Percentiles rank a stretch among this genome's conserved stretches.
Conservation (phyloP, 2,797 vertebrate species). For the Tachyglossus aculeatus region DNA sequence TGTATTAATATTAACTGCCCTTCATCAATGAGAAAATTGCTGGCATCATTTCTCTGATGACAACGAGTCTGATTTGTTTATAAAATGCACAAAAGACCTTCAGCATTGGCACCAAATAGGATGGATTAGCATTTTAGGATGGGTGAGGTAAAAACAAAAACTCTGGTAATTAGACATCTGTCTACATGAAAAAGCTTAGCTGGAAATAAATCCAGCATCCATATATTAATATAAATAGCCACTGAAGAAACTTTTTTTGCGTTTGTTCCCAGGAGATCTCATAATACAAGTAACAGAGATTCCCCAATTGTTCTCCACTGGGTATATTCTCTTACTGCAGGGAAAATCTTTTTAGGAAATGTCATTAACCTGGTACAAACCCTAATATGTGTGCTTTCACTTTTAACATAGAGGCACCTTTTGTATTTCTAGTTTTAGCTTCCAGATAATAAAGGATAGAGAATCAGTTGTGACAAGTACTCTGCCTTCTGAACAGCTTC, state of each 20-base stretch:
- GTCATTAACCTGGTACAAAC: neutral
- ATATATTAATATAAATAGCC: constrained; percentile 57
- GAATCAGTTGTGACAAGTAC: no score
- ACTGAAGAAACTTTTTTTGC: constrained; percentile 51
- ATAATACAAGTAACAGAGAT: constrained; percentile 43
- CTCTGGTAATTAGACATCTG: constrained; percentile 45
- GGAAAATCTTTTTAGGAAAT: constrained; percentile 32
- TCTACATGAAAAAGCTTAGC: constrained; percentile 31
- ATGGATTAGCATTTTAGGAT: constrained; percentile 51
- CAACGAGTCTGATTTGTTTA: constrained; percentile 50
- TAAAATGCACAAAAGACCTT: constrained; percentile 53
- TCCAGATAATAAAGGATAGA: no score
- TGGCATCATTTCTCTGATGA: constrained; percentile 36
- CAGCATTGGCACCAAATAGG: constrained; percentile 21
- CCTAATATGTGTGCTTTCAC: constrained; percentile 6
- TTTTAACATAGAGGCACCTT: neutral
- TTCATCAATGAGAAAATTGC: constrained; percentile 37
- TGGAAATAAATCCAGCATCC: constrained; percentile 46
- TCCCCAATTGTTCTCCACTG: constrained; percentile 30
- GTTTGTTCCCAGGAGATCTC: constrained; percentile 38
- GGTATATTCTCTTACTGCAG: neutral
- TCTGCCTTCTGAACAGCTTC: no score
- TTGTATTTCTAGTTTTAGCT: neutral
- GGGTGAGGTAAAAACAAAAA: constrained; percentile 43
- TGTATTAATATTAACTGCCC: neutral